These are phyloP conservation scores for Paracyclopina nana DNA, from an alignment of 1,140 invertebrate species.

Conservation along the genomic window DNA sequence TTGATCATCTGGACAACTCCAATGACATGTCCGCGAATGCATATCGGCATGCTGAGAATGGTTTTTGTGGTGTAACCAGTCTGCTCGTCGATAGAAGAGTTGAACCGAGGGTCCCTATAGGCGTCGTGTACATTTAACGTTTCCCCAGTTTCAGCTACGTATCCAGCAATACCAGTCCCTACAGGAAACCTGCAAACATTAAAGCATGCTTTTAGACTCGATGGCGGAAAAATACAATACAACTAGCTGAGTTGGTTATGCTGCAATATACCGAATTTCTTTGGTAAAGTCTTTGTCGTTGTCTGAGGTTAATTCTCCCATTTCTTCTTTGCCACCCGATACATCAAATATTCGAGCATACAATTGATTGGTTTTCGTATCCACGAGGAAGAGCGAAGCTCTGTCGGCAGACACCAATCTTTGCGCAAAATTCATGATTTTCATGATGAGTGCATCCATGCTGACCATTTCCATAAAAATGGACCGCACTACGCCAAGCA, in stretches of 20 bases:
- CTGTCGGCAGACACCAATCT: conserved; percentile 55
- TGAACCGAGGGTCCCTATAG: conserved; percentile 55
- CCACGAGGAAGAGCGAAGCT: conserved; percentile 52
- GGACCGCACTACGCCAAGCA: conserved; percentile 45
- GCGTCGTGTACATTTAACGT: conserved; percentile 55
- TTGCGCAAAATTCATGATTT: conserved; percentile 61
- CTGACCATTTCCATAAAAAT: conserved; percentile 63
- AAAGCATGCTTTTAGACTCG: not conserved
- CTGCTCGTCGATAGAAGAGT: conserved; percentile 47
- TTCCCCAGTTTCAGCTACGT: conserved; percentile 52
- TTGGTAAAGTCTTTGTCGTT: conserved; percentile 12
- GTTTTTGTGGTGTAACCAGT: conserved; percentile 52
- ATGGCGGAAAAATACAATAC: not conserved
- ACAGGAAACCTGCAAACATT: conserved; percentile 35
- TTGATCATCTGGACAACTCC: conserved; percentile 77
- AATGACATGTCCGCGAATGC: conserved; percentile 46
- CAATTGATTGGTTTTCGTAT: conserved; percentile 45
- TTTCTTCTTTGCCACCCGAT: conserved; percentile 27
- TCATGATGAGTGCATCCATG: conserved; percentile 57
- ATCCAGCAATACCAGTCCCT: conserved; percentile 39
- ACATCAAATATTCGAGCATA: conserved; percentile 64
- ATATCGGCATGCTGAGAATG: conserved; percentile 68
- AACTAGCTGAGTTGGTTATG: not conserved
- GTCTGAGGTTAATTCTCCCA: conserved; percentile 16
- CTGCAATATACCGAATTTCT: conserved; percentile 21